phyloP scores from a whole-genome alignment of 2,797 vertebrate species.

The Gadopsis bispinosus region DNA sequence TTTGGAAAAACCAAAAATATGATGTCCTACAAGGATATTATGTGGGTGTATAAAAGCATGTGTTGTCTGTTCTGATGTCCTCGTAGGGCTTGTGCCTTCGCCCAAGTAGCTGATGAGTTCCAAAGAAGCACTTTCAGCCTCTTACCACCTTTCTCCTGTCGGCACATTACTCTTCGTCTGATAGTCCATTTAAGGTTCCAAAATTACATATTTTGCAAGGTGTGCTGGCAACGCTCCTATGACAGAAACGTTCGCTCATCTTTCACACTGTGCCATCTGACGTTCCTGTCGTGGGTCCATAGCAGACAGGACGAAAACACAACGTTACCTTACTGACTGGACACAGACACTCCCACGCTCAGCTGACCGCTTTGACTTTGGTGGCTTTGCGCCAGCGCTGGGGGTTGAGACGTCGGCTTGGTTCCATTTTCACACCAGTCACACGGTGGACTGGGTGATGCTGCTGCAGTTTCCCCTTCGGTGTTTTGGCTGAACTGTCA shows the following conservation, averaged over 20 bases:
- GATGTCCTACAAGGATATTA: not conserved
- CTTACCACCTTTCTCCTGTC: not conserved
- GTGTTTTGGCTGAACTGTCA: not conserved
- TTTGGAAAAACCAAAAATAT: not conserved
- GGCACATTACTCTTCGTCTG: not conserved
- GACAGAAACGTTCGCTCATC: not conserved
- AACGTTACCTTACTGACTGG: not conserved
- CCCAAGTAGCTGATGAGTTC: not conserved
- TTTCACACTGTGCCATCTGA: not conserved
- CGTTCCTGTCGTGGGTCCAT: not conserved
- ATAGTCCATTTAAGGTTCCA: not conserved
- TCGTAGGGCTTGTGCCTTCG: not conserved
- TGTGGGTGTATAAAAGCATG: not conserved
- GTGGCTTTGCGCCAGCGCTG: not conserved
- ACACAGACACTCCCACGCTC: not conserved
- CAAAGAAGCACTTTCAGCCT: not conserved
- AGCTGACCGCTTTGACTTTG: not conserved
- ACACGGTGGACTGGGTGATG: not conserved
- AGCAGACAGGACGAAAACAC: not conserved
- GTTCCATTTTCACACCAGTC: constrained; percentile 8
- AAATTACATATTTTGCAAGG: not conserved
- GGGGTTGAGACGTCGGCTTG: not conserved
- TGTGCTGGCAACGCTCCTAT: not conserved
- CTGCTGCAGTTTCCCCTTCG: not conserved
- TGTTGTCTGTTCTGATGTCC: not conserved